Evolutionary conservation across 2,888 invertebrate genomes (phyloP).

Genomic region (Apomyelois bistriatella): DNA sequence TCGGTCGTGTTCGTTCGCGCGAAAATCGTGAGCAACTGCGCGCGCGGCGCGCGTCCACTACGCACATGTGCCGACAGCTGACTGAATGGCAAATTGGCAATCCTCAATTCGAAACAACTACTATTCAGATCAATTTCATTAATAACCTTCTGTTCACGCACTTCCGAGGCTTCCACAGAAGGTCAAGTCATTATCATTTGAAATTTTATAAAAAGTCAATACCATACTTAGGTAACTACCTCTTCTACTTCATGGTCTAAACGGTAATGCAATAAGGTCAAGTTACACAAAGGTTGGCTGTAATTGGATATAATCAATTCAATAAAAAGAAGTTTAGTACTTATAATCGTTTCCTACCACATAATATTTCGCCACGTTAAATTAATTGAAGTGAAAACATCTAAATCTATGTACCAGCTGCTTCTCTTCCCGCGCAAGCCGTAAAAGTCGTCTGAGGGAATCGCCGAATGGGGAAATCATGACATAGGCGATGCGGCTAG

Average conservation of each 20-base stretch:
- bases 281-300: not conserved
- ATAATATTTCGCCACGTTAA: not conserved
- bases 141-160: constrained; percentile 38
- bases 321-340: not conserved
- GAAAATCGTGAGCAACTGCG: constrained; percentile 51
- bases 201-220: too few species aligned
- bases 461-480: too few species aligned
- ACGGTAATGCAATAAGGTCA: not conserved
- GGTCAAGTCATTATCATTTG: not conserved
- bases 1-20: constrained; percentile 43
- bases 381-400: not conserved
- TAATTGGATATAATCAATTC: not conserved
- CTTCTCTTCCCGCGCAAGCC: too few species aligned
- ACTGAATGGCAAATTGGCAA: constrained; percentile 62
- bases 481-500: too few species aligned
- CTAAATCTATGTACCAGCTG: too few species aligned
- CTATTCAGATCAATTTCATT: constrained; percentile 64
- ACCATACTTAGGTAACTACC: too few species aligned
- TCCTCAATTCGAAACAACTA: constrained; percentile 57
- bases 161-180: constrained; percentile 29
- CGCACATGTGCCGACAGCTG: constrained; percentile 73
- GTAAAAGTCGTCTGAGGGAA: too few species aligned
- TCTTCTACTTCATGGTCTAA: not conserved
- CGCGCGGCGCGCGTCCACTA: constrained; percentile 72
- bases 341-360: not conserved